Evolutionary conservation across 1,140 invertebrate species (phyloP).

Genomic region (Papilio polyxenes): DNA sequence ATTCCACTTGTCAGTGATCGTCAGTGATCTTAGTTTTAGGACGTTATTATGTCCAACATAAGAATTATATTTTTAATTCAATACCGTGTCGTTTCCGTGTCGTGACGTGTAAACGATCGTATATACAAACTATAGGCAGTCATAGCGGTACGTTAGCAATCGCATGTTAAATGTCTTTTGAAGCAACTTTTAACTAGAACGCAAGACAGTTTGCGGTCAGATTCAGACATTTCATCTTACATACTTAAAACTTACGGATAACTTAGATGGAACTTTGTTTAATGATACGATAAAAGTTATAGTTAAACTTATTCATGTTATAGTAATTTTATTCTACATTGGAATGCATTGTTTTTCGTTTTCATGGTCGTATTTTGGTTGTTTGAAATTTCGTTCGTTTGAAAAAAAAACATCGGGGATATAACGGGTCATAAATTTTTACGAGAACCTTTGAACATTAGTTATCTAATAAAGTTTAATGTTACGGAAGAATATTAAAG

Average conservation of each 20-base stretch:
- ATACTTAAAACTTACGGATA: not conserved
- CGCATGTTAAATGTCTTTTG: slow-evolving; percentile 27
- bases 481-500: slow-evolving; percentile 12
- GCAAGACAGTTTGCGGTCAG: slow-evolving; percentile 1
- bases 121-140: slow-evolving; percentile 21
- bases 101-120: not conserved
- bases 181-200: not conserved
- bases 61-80: not conserved
- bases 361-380: not conserved
- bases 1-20: not conserved
- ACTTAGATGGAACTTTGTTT: slow-evolving; percentile 12
- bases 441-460: not conserved
- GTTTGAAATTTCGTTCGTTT: not conserved
- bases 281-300: not conserved
- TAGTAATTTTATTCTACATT: no score
- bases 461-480: slow-evolving; percentile 22
- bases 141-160: not conserved
- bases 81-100: not conserved
- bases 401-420: not conserved
- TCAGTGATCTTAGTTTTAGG: not conserved
- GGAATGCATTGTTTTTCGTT: not conserved
- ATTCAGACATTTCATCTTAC: slow-evolving; percentile 2
- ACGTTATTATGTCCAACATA: not conserved
- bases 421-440: slow-evolving; percentile 3
- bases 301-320: not conserved